Conservation (phyloP, 2,797 vertebrate species). For the Sorex maritimensis region DNA sequence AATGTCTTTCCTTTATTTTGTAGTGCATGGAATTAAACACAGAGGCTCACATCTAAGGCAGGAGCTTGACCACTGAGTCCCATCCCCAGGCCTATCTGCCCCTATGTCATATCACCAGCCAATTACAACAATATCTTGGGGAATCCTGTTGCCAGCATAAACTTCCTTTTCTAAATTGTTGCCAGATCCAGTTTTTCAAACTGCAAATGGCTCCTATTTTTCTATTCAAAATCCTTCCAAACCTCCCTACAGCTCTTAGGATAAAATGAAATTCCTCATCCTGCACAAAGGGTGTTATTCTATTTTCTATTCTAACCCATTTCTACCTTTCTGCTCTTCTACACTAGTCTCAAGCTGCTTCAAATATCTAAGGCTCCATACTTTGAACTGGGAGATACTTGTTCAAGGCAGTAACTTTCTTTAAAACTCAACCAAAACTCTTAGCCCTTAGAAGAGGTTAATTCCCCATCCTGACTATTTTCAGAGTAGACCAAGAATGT, state of each 20-base stretch:
- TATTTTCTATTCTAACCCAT: background rate
- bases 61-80: too few relatives aligned
- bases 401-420: constrained; percentile 1
- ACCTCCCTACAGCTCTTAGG: background rate
- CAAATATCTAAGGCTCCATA: background rate
- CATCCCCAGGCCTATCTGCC: too few relatives aligned
- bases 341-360: background rate
- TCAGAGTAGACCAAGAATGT: background rate
- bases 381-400: background rate
- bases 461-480: background rate
- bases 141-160: background rate
- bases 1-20: background rate
- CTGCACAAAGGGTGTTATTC: background rate
- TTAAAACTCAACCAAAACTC: constrained; percentile 25
- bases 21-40: too few relatives aligned
- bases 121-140: background rate
- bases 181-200: constrained; percentile 9
- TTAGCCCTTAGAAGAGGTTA: background rate
- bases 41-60: too few relatives aligned
- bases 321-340: background rate
- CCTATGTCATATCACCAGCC: background rate
- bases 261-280: background rate
- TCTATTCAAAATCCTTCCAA: constrained; percentile 26
- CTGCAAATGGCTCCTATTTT: background rate
- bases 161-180: background rate